Evolutionary conservation across 2,113 vertebrate genomes (phyloP).

Genomic region (Pseudopodoces humilis): DNA sequence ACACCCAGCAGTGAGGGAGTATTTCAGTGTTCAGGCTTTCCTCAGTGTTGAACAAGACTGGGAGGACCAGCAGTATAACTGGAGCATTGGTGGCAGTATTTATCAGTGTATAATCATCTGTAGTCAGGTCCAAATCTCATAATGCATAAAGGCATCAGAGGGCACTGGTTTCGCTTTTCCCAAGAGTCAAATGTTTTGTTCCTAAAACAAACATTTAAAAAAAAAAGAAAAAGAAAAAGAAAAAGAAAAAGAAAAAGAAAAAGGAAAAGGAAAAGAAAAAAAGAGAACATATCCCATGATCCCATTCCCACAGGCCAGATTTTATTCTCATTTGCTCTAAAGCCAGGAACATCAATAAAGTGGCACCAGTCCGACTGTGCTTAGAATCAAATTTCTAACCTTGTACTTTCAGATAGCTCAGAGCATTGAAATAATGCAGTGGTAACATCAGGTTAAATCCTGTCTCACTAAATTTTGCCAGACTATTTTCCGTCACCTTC

Average conservation of each 20-base stretch:
- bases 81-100: neutral
- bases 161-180: neutral
- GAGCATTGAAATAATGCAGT: neutral
- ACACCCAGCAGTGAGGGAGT: neutral
- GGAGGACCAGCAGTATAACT: neutral
- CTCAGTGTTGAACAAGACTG: neutral
- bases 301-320: neutral
- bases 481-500: neutral
- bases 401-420: neutral
- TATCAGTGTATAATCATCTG: neutral
- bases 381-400: slow-evolving; percentile 16
- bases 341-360: neutral
- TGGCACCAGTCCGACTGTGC: neutral
- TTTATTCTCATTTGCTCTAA: slow-evolving; percentile 37
- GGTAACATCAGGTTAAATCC: neutral
- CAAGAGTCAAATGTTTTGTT: neutral
- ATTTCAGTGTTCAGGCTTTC: neutral
- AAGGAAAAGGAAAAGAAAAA: neutral
- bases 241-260: neutral
- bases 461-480: neutral
- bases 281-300: neutral
- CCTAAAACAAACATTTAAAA: neutral
- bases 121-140: neutral
- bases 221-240: neutral
- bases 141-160: neutral